phyloP scores from a whole-genome alignment of 2,888 invertebrate species.

The Craniophora ligustri region DNA sequence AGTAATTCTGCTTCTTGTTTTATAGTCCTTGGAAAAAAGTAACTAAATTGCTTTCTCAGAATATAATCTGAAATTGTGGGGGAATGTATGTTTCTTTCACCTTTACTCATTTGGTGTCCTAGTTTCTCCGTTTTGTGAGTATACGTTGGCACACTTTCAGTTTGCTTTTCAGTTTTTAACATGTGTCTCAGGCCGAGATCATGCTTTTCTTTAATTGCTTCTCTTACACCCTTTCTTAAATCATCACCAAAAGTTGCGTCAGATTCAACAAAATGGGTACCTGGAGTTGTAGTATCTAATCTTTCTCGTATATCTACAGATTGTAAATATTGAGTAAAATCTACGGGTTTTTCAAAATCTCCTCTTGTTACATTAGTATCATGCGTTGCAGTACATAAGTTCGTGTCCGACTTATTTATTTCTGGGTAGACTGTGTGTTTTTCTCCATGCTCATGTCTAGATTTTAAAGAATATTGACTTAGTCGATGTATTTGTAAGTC shows the following conservation, averaged over 20 bases:
- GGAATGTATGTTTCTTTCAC: not conserved
- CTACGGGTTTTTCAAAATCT: conserved; percentile 7
- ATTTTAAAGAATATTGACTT: conserved; percentile 6
- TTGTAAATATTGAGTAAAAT: conserved; percentile 1
- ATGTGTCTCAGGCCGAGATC: conserved; percentile 24
- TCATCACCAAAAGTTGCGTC: conserved; percentile 6
- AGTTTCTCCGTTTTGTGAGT: not conserved
- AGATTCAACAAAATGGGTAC: not conserved
- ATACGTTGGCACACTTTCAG: conserved; percentile 2
- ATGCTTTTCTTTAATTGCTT: conserved; percentile 27
- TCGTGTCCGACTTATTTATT: conserved; percentile 8
- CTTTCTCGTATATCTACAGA: not conserved
- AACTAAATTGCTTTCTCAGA: conserved; percentile 49
- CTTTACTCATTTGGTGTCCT: not conserved
- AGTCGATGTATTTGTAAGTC: conserved; percentile 33
- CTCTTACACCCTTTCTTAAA: conserved; percentile 16
- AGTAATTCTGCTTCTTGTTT: conserved; percentile 20
- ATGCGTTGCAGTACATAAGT: not conserved
- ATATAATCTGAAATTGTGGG: not conserved
- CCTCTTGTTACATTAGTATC: not conserved
- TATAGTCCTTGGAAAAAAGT: conserved; percentile 62
- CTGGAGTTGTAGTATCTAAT: not conserved
- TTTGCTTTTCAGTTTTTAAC: not conserved
- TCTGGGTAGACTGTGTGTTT: conserved; percentile 21
- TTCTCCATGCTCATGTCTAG: conserved; percentile 10